These are phyloP conservation scores for Leptoteleia sp. DNA, from an alignment of 1,140 invertebrate species.

Conservation along the genomic window DNA sequence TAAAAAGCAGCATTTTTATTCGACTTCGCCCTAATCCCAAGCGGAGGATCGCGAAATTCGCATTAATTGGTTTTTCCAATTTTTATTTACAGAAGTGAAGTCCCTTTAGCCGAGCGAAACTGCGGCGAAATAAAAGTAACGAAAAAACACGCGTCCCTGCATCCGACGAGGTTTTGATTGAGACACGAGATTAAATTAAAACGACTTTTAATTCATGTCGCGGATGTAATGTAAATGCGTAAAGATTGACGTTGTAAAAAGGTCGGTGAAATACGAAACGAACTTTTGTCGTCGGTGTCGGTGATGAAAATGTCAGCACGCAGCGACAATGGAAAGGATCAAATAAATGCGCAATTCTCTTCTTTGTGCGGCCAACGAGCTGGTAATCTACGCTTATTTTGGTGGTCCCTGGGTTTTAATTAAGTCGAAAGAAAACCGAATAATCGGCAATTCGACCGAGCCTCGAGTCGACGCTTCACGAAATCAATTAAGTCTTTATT, in stretches of 20 bases:
- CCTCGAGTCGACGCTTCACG: conserved; percentile 71
- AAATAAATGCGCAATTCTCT: conserved; percentile 67
- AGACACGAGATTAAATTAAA: conserved; percentile 63
- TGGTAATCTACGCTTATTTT: conserved; percentile 73
- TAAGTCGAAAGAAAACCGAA: conserved; percentile 79
- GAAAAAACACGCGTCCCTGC: conserved; percentile 45
- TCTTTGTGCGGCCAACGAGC: conserved; percentile 69
- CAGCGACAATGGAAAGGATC: conserved; percentile 64
- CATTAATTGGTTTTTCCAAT: conserved; percentile 49
- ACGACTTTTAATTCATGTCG: conserved; percentile 61
- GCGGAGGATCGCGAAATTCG: conserved; percentile 14
- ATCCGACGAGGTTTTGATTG: conserved; percentile 54
- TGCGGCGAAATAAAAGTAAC: conserved; percentile 53
- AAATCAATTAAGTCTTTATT: conserved; percentile 81
- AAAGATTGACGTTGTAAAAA: conserved; percentile 62
- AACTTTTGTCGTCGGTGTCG: conserved; percentile 61
- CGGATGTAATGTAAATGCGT: conserved; percentile 60
- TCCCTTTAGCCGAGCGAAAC: conserved; percentile 12
- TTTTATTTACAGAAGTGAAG: conserved; percentile 57
- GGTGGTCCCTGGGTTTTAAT: conserved; percentile 76
- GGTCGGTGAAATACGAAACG: conserved; percentile 56
- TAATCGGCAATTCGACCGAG: conserved; percentile 71
- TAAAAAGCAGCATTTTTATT: conserved; percentile 42
- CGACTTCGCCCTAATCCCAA: conserved; percentile 13
- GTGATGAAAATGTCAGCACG: conserved; percentile 63